These are phyloP conservation scores for Dendrocopos noguchii DNA, from an alignment of 2,113 vertebrate species.

Conservation along the genomic window DNA sequence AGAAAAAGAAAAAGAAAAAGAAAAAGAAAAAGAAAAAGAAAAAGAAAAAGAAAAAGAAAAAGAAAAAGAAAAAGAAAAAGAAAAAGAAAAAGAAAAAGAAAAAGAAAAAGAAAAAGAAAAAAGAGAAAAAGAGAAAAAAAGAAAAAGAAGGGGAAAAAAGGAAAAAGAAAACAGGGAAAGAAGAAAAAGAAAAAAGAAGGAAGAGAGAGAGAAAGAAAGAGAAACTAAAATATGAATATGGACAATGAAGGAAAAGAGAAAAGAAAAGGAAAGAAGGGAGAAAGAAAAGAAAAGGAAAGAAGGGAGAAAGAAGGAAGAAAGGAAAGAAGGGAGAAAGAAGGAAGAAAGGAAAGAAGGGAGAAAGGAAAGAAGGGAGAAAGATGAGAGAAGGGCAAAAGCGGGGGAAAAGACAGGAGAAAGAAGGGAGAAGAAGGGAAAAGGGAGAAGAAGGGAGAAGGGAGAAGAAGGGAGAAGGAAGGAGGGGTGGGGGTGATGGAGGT, in stretches of 20 bases:
- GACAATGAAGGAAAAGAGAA: too few relatives aligned
- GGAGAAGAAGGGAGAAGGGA: too few relatives aligned
- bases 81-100: rapidly evolving
- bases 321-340: background rate
- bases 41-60: background rate
- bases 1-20: background rate
- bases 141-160: background rate
- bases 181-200: too few relatives aligned
- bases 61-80: background rate
- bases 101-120: rapidly evolving
- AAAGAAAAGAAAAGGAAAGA: background rate
- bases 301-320: too few relatives aligned
- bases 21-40: background rate
- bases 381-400: too few relatives aligned
- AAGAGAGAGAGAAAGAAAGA: too few relatives aligned
- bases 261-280: background rate
- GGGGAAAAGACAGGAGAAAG: too few relatives aligned
- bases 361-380: rapidly evolving
- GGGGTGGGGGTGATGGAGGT: too few relatives aligned
- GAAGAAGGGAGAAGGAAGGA: too few relatives aligned
- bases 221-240: too few relatives aligned
- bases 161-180: too few relatives aligned
- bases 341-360: background rate
- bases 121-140: background rate
- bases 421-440: too few relatives aligned